Conservation (phyloP, 2,113 vertebrate genomes). For the Scomber scombrus region DNA sequence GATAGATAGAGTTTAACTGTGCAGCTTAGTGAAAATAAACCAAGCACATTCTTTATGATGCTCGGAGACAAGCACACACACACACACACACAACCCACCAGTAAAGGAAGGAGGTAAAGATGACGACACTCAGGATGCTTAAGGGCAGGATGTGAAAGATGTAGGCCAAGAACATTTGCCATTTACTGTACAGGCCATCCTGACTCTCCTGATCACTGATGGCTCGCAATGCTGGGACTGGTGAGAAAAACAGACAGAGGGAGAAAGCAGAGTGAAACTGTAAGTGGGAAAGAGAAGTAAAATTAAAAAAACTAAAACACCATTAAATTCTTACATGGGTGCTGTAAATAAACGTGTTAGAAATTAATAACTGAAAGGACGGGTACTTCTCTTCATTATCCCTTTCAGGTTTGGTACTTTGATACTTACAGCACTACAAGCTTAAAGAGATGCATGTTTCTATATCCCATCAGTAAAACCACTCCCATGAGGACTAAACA, state of each 20-base stretch:
- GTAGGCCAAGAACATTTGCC: constrained; percentile 97
- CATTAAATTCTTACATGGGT: no score
- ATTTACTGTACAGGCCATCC: constrained; percentile 94
- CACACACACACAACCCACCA: constrained; percentile 85
- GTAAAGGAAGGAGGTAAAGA: constrained; percentile 92
- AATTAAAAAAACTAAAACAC: no score
- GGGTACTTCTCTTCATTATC: not conserved
- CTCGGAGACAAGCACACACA: not conserved
- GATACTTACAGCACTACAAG: not conserved
- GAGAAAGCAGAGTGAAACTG: not conserved
- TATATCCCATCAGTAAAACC: not conserved
- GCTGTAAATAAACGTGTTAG: no score
- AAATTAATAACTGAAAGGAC: not conserved
- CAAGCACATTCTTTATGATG: not conserved
- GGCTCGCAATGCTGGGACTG: constrained; percentile 91
- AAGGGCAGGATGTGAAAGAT: constrained; percentile 93
- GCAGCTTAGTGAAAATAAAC: no score
- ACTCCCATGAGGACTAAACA: not conserved
- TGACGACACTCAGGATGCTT: constrained; percentile 88
- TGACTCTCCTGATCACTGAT: constrained; percentile 95
- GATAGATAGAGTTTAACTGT: not conserved
- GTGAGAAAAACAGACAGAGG: not conserved
- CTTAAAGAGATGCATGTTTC: not conserved
- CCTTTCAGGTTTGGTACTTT: not conserved
- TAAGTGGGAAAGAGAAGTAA: no score